Evolutionary conservation across 1,140 invertebrate species (phyloP).

Genomic region (Homarus americanus): DNA sequence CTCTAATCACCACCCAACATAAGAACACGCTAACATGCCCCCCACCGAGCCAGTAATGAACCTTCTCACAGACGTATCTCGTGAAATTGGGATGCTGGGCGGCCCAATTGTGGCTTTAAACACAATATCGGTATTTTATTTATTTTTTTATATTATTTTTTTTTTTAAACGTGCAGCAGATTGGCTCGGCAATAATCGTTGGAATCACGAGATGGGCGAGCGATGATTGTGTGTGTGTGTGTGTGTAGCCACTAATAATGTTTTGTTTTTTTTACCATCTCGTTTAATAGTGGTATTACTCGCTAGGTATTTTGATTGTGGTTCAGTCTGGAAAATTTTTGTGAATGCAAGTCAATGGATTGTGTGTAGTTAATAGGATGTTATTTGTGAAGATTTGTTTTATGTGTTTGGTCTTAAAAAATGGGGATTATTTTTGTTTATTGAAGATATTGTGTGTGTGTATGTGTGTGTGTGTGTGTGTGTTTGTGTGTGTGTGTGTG

Average conservation of each 20-base stretch:
- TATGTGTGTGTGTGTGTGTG: no score
- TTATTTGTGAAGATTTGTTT: no score
- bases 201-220: background rate
- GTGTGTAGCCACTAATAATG: background rate
- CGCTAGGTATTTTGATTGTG: background rate
- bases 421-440: no score
- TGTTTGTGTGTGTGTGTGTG: no score
- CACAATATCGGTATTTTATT: slow-evolving; percentile 4
- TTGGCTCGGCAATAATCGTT: background rate
- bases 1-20: background rate
- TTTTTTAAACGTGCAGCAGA: background rate
- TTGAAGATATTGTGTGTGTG: no score
- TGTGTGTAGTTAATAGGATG: background rate
- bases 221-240: background rate
- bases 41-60: background rate
- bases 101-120: background rate
- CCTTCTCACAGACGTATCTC: background rate
- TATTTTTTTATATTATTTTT: no score
- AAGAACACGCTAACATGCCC: background rate
- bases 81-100: background rate
- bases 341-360: background rate
- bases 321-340: background rate
- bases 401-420: no score
- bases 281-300: background rate
- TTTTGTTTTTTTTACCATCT: background rate